Base-by-base conservation (phyloP, 2,797 vertebrate genomes). In the Molossus alvarezi region DNA sequence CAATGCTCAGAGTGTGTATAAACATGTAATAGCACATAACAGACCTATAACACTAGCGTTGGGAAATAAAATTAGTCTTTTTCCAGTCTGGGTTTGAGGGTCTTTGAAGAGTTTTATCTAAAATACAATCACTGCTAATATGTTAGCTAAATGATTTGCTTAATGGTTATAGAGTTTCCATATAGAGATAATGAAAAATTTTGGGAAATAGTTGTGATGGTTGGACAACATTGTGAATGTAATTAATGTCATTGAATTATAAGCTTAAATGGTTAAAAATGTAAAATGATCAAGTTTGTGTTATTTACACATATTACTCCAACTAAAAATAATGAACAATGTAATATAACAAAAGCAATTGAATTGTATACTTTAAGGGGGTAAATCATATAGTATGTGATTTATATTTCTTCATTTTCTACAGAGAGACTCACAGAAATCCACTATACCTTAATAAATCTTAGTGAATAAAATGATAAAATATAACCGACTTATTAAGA, bases 401-500 rank as follows among this genome's bases (percentile, higher is more conserved):
- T 86, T 80, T 95, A 73, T 62, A 83, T 51, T 20, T 75, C n/a
- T 65, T 83, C 45, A 51, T 67, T 67, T 67, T 83, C 62, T 53
- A n/a, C 51, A 87, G 65, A 93, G 23, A 81, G 67, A 92, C 33
- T 72, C 27, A 6, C 27, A 83, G 62, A 94, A 91, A 92, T 27
- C 33, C 53, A 65, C 55, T 62, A 60, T n/a, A 91, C 82, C 55
- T 65, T 95, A 92, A 93, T 77, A 89, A 58, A 95, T 92, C 81
- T 77, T 80, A 67, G 41, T 81, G 73, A 96, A 89, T 77, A 72
- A 97, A 84, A 90, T 79, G 88, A 5, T 85, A 92, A 97, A 92
- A 88, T 92, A 69, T 88, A 29, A 90, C 73, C 83, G 65, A 91
- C 57, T 91, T 88, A 72, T 83, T 88, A 91, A 88, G 58, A 72